Conservation (phyloP, 2,888 invertebrate species). For the Tipula helvola region DNA sequence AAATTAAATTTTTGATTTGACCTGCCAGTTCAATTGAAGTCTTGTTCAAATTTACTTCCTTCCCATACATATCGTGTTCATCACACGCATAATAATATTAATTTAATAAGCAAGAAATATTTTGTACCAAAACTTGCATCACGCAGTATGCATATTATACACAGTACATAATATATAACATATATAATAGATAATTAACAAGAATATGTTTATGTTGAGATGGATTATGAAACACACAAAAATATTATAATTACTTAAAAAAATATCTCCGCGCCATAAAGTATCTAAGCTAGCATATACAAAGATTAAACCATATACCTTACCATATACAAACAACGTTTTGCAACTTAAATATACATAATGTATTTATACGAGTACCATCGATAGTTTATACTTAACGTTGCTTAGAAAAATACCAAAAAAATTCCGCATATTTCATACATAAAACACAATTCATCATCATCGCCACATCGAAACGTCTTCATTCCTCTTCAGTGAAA, state of each 20-base stretch:
- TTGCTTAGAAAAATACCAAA: not conserved
- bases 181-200: too few relatives aligned
- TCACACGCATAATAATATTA: not conserved
- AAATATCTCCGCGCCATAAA: not conserved
- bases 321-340: not conserved
- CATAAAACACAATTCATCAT: not conserved
- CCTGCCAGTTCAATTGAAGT: too few relatives aligned
- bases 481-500: not conserved
- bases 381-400: not conserved
- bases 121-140: too few relatives aligned
- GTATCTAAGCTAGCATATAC: not conserved
- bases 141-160: too few relatives aligned
- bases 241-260: not conserved
- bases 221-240: not conserved
- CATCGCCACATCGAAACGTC: not conserved
- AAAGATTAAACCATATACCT: not conserved
- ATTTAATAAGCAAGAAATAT: too few relatives aligned
- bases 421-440: not conserved
- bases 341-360: not conserved
- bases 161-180: too few relatives aligned
- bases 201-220: not conserved
- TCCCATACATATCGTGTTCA: not conserved
- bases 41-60: not conserved
- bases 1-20: too few relatives aligned
- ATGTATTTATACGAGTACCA: not conserved